phyloP scores from a whole-genome alignment of 2,888 invertebrate species.

The Rutpela maculata region DNA sequence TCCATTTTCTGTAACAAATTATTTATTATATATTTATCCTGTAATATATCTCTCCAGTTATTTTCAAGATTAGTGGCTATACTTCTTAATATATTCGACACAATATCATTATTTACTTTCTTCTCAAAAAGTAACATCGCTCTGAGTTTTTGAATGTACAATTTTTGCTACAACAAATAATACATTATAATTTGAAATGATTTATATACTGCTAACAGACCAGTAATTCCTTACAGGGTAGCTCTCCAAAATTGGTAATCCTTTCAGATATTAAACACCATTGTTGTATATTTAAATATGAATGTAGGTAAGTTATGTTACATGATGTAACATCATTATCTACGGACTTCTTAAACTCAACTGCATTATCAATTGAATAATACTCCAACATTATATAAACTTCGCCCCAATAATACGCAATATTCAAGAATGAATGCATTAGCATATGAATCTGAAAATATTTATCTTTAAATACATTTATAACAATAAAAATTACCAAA shows the following conservation, averaged over 20 bases:
- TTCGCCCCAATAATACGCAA: conserved; percentile 71
- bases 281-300: conserved; percentile 68
- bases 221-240: conserved; percentile 66
- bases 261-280: conserved; percentile 71
- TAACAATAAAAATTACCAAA: too few species aligned
- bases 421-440: conserved; percentile 69
- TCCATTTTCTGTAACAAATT: conserved; percentile 65
- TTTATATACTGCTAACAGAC: conserved; percentile 53
- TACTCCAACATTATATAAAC: conserved; percentile 66
- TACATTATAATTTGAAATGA: not conserved
- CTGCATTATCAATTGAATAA: conserved; percentile 64
- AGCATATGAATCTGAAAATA: conserved; percentile 68
- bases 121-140: conserved; percentile 67
- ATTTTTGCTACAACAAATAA: conserved; percentile 67
- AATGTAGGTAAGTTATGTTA: conserved; percentile 69
- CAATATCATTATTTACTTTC: conserved; percentile 62
- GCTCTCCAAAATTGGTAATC: conserved; percentile 71
- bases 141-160: conserved; percentile 69
- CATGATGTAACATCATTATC: conserved; percentile 64
- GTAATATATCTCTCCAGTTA: conserved; percentile 64
- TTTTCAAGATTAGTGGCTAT: conserved; percentile 62
- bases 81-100: conserved; percentile 59
- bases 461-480: not conserved
- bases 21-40: conserved; percentile 65
- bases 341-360: conserved; percentile 54